These are phyloP conservation scores for Drosophila sechellia DNA, from an alignment of 1,140 invertebrate species.

Conservation along the genomic window DNA sequence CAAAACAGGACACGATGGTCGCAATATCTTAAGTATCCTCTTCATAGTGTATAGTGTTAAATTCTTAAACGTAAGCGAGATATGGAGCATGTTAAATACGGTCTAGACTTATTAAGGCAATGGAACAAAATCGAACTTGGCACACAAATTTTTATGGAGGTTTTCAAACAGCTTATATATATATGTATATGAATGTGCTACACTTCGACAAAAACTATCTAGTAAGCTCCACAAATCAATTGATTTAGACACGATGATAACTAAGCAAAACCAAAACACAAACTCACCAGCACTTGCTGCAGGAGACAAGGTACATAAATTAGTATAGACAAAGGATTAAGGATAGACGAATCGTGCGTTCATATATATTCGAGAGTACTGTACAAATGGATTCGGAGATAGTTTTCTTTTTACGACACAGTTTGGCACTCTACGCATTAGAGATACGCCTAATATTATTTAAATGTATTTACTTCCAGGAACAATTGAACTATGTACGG, in stretches of 20 bases:
- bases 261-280: slow-evolving; percentile 67
- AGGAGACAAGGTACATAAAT: slow-evolving; percentile 45
- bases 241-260: slow-evolving; percentile 57
- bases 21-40: slow-evolving; percentile 79
- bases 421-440: slow-evolving; percentile 32
- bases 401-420: slow-evolving; percentile 24
- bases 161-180: slow-evolving; percentile 56
- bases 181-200: slow-evolving; percentile 17
- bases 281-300: slow-evolving; percentile 51
- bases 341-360: slow-evolving; percentile 17
- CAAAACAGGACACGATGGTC: slow-evolving; percentile 76
- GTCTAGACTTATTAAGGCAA: slow-evolving; percentile 72
- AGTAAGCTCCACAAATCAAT: slow-evolving; percentile 58
- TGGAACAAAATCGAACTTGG: slow-evolving; percentile 60
- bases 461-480: slow-evolving; percentile 75
- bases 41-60: slow-evolving; percentile 82
- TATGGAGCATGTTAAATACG: slow-evolving; percentile 59
- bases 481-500: slow-evolving; percentile 64
- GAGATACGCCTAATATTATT: slow-evolving; percentile 42
- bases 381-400: slow-evolving; percentile 52
- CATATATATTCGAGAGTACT: slow-evolving; percentile 54
- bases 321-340: slow-evolving; percentile 19
- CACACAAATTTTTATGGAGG: slow-evolving; percentile 68
- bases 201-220: slow-evolving; percentile 49
- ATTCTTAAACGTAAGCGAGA: slow-evolving; percentile 56